phyloP scores from a whole-genome alignment of 92 coral and sea anemone species.

The Nematostella vectensis region DNA sequence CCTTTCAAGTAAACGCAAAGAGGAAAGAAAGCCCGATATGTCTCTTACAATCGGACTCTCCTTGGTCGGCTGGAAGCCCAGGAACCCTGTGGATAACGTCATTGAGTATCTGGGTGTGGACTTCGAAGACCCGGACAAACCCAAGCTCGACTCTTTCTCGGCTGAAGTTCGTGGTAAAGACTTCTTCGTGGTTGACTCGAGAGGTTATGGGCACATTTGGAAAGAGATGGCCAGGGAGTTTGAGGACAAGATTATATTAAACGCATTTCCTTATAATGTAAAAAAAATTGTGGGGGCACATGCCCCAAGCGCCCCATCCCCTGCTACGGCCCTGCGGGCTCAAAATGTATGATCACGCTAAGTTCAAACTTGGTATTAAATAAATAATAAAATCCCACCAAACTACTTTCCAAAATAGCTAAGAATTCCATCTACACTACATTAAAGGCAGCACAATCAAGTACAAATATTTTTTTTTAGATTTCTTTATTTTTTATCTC shows the following conservation, averaged over 20 bases:
- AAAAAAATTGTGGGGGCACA: too few relatives aligned
- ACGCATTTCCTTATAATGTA: too few relatives aligned
- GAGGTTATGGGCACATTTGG: conserved; percentile 43
- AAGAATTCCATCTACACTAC: too few relatives aligned
- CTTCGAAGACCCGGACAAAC: conserved; percentile 46
- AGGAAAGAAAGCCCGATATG: conserved; percentile 23
- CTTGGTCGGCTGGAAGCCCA: conserved; percentile 43
- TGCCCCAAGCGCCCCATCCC: too few relatives aligned
- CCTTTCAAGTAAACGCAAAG: conserved; percentile 9
- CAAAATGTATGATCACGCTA: too few relatives aligned
- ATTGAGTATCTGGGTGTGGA: conserved; percentile 43
- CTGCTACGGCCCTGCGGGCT: too few relatives aligned
- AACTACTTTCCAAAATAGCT: too few relatives aligned
- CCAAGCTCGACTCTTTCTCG: conserved; percentile 32
- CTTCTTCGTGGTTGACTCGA: conserved; percentile 40
- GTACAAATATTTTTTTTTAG: too few relatives aligned
- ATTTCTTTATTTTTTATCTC: too few relatives aligned
- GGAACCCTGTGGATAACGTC: conserved; percentile 32
- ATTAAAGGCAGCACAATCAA: too few relatives aligned
- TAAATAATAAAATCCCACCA: too few relatives aligned
- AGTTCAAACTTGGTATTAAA: too few relatives aligned
- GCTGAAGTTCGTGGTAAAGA: conserved; percentile 26
- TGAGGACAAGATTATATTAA: conserved; percentile 23
- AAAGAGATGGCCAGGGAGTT: conserved; percentile 31
- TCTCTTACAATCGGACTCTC: conserved; percentile 29